Evolutionary conservation across 2,888 invertebrate species (phyloP), one percentile per base, ranked within the genome.

Genomic region (Apamea monoglypha): DNA sequence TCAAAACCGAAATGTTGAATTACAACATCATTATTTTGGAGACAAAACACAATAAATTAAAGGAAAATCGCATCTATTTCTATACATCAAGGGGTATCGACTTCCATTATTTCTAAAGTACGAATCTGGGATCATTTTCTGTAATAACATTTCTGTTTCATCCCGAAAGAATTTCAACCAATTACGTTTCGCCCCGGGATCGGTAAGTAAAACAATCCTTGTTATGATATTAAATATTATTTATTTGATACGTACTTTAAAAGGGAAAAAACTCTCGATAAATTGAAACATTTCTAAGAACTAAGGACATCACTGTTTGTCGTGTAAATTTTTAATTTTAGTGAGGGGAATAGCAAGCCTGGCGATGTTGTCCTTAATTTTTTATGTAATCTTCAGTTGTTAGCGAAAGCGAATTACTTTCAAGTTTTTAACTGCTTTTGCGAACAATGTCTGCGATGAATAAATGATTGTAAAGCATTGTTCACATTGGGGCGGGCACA

Each of bases 271-370:
- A 84, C 78, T 77, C 85, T 89, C 83, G 77, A 88, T 87, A 91
- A 88, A 87, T 84, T 91, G 88, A 84, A 89, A 88, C 76, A 86
- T 88, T 91, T 90, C 89, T 88, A 91, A 90, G 82, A 88, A 83
- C 76, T 83, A 85, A 82, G 86, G 85, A 83, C 87, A 85, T 88
- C 90, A 88, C 90, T 91, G 90, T 92, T 92, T 91, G 88, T 90
- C 90, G 91, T 90, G 89, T 92, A 92, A 90, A 92, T 94, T 72
- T 78, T 88, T 93, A 93, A 94, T 93, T 92, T 91, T 94, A 91
- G 92, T 92, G 91, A 92, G 90, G 90, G 89, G 74, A 61, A 47
- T 32, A 88, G 85, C 85, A 92, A 93, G 90, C 92, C 92, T 87
- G 90, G 85, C 88, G 90, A 90, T 87, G 89, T 90, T 89, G 88